A percentile compares a stretch with the other conserved stretches of the same genome.
Conservation (phyloP, 2,888 invertebrate species). For the Polylopha cassiicola region DNA sequence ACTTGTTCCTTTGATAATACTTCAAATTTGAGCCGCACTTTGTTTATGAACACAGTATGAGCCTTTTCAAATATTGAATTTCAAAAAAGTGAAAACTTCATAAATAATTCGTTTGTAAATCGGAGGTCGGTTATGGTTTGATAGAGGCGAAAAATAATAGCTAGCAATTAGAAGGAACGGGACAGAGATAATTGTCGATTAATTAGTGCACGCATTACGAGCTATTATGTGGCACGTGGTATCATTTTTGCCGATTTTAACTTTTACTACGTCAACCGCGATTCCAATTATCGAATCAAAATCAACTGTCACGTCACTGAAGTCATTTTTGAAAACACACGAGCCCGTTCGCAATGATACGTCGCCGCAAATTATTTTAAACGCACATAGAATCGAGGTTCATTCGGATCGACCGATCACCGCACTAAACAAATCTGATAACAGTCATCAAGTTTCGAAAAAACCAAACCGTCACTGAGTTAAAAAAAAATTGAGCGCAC, state of each 20-base stretch:
- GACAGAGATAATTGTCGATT: constrained; percentile 60
- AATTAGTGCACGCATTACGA: constrained; percentile 60
- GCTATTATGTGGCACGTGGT: constrained; percentile 65
- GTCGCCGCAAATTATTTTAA: constrained; percentile 31
- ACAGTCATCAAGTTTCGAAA: constrained; percentile 70
- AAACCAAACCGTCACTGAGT: constrained; percentile 64
- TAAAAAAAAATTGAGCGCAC: constrained; percentile 56
- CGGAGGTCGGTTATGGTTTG: constrained; percentile 18
- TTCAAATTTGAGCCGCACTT: constrained; percentile 32
- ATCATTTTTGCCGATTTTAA: constrained; percentile 46
- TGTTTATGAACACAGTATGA: constrained; percentile 31
- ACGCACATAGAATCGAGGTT: constrained; percentile 24
- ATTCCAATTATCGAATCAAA: constrained; percentile 29
- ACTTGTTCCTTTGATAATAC: constrained; percentile 32
- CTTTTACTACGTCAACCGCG: constrained; percentile 30
- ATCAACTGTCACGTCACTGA: constrained; percentile 56
- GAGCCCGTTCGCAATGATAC: constrained; percentile 29
- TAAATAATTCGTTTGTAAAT: constrained; percentile 19
- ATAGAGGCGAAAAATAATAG: constrained; percentile 32
- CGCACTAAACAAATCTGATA: constrained; percentile 65
- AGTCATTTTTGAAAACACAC: constrained; percentile 56
- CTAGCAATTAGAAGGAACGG: constrained; percentile 57
- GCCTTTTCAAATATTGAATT: constrained; percentile 25
- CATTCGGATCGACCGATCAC: constrained; percentile 55
- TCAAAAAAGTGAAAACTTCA: constrained; percentile 21